phyloP scores from a whole-genome alignment of 2,113 vertebrate genomes.

The Ochotona curzoniae region DNA sequence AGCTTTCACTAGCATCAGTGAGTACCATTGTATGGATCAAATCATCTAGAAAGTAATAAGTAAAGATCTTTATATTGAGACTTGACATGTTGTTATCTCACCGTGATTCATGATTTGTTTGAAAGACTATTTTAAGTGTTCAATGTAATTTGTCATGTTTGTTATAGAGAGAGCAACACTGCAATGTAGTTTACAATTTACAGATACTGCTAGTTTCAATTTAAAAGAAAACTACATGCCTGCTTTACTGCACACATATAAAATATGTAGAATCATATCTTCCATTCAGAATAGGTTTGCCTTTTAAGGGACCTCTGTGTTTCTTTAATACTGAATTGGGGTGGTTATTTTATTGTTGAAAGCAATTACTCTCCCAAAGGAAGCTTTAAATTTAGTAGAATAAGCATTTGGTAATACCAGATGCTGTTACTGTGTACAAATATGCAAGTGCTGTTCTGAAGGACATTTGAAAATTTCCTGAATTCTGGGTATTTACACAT shows the following conservation, averaged over 20 bases:
- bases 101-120: slow-evolving; percentile 43
- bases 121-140: slow-evolving; percentile 40
- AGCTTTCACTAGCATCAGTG: background rate
- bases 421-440: slow-evolving; percentile 70
- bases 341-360: slow-evolving; percentile 55
- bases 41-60: slow-evolving; percentile 40
- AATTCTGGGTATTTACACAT: background rate
- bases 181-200: background rate
- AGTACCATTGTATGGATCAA: background rate
- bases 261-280: slow-evolving; percentile 57
- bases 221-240: slow-evolving; percentile 7
- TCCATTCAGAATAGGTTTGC: slow-evolving; percentile 23
- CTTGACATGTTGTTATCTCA: slow-evolving; percentile 39
- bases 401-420: slow-evolving; percentile 66
- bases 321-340: slow-evolving; percentile 65
- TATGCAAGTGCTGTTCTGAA: slow-evolving; percentile 54
- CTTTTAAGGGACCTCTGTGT: slow-evolving; percentile 54
- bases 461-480: slow-evolving; percentile 4
- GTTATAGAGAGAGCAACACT: slow-evolving; percentile 12
- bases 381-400: slow-evolving; percentile 70
- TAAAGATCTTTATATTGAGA: background rate
- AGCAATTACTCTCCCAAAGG: slow-evolving; percentile 67
- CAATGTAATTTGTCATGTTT: background rate
- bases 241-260: background rate
- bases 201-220: background rate